Percentiles rank a stretch among this genome's conserved stretches.
phyloP scores from a whole-genome alignment of 2,888 invertebrate genomes.

The Noctua pronuba region DNA sequence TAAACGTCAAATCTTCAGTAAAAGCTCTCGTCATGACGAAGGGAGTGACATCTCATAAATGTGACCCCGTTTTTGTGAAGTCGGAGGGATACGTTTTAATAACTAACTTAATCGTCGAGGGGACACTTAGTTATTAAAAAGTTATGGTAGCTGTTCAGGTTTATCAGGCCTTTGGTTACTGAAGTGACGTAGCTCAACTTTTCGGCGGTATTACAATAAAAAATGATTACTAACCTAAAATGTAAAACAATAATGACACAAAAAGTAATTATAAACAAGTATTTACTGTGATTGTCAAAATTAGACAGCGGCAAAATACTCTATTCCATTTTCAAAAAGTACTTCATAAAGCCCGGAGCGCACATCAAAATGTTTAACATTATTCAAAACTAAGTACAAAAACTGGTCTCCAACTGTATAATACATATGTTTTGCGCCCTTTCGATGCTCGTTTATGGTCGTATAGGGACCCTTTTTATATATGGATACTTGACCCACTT shows the following conservation, averaged over 20 bases:
- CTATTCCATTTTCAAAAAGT: conserved; percentile 31
- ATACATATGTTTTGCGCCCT: conserved; percentile 13
- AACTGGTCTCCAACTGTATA: conserved; percentile 12
- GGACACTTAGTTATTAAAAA: conserved; percentile 11
- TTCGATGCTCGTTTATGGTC: conserved; percentile 24
- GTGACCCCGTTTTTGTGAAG: conserved; percentile 20
- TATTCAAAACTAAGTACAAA: conserved; percentile 20
- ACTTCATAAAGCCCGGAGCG: not conserved
- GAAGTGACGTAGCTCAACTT: not conserved
- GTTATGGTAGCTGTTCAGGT: not conserved
- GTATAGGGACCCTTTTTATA: conserved; percentile 45
- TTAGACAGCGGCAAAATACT: not conserved
- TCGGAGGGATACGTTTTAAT: not conserved
- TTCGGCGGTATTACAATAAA: not conserved
- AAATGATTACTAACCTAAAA: not conserved
- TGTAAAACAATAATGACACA: not conserved
- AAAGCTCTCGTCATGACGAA: not conserved
- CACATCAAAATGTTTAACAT: conserved; percentile 1
- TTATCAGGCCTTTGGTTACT: not conserved
- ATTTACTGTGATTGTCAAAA: not conserved
- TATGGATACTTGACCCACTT: conserved; percentile 62
- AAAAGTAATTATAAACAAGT: not conserved
- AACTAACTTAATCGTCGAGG: not conserved
- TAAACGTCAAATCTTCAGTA: conserved; percentile 27
- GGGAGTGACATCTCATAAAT: conserved; percentile 17